A percentile compares a stretch with the other conserved stretches of the same genome.
phyloP scores from a whole-genome alignment of 2,113 vertebrate species.

The Carlito syrichta region DNA sequence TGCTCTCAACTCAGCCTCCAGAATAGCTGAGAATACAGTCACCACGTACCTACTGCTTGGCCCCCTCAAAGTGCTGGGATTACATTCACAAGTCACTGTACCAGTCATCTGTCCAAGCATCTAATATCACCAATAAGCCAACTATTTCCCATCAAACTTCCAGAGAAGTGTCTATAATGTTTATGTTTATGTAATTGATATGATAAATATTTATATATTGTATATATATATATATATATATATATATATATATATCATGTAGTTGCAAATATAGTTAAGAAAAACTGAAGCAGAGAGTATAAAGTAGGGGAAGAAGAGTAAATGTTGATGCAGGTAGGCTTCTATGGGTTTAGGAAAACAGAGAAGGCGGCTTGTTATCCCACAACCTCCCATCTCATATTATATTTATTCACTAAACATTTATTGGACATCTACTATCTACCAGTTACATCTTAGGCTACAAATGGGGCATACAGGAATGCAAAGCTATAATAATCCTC shows the following conservation, averaged over 20 bases:
- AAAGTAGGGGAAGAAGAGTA: no score
- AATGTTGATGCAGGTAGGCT: not conserved
- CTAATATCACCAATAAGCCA: not conserved
- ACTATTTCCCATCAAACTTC: not conserved
- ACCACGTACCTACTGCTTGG: no score
- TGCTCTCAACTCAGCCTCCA: no score
- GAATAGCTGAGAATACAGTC: no score
- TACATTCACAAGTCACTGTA: no score
- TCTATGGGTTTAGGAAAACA: not conserved
- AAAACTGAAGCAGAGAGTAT: not conserved
- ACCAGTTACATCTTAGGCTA: not conserved
- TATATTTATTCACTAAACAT: not conserved
- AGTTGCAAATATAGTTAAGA: not conserved
- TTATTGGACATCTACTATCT: not conserved
- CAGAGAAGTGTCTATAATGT: not conserved
- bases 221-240: no score
- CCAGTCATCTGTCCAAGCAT: not conserved
- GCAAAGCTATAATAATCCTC: not conserved
- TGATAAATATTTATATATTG: no score
- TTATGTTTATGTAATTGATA: not conserved
- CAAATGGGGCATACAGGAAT: not conserved
- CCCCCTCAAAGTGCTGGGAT: no score
- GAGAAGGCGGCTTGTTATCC: not conserved
- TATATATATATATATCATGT: not conserved
- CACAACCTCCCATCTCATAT: not conserved